A percentile compares a stretch with the other conserved stretches of the same genome.
Evolutionary conservation across 1,140 invertebrate genomes (phyloP).

Genomic region (Drosophila murphyi): DNA sequence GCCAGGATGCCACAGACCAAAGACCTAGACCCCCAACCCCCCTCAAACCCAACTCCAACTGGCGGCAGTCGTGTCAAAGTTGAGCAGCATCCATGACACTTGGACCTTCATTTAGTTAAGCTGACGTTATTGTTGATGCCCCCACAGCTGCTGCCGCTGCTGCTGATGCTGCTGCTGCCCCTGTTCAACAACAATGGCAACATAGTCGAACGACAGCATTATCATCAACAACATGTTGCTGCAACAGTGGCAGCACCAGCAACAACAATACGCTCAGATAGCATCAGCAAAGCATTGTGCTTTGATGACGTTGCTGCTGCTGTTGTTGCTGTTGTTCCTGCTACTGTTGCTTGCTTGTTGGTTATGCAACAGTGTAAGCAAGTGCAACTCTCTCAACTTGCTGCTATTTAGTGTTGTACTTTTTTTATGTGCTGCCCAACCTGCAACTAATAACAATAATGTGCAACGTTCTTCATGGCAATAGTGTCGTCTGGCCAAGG

Average conservation of each 20-base stretch:
- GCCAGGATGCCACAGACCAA: background rate
- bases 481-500: slow-evolving; percentile 28
- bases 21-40: background rate
- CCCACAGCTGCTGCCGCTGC: slow-evolving; percentile 2
- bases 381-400: slow-evolving; percentile 30
- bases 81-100: slow-evolving; percentile 58
- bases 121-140: slow-evolving; percentile 53
- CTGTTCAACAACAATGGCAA: slow-evolving; percentile 56
- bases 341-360: background rate
- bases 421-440: slow-evolving; percentile 66
- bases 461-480: slow-evolving; percentile 64
- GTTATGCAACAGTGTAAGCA: slow-evolving; percentile 65
- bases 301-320: slow-evolving; percentile 6
- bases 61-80: slow-evolving; percentile 48
- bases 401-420: slow-evolving; percentile 1
- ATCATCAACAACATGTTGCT: slow-evolving; percentile 79
- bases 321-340: slow-evolving; percentile 21
- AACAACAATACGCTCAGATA: slow-evolving; percentile 60
- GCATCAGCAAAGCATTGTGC: slow-evolving; percentile 53
- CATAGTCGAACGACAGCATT: slow-evolving; percentile 74
- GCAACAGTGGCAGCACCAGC: slow-evolving; percentile 52
- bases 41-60: background rate
- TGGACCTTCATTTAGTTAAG: slow-evolving; percentile 74
- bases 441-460: slow-evolving; percentile 81
- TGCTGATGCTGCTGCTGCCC: slow-evolving; percentile 2